Evolutionary conservation across 2,888 invertebrate genomes (phyloP), one percentile per base, ranked within the genome.

Genomic region (Oscheius sp.): DNA sequence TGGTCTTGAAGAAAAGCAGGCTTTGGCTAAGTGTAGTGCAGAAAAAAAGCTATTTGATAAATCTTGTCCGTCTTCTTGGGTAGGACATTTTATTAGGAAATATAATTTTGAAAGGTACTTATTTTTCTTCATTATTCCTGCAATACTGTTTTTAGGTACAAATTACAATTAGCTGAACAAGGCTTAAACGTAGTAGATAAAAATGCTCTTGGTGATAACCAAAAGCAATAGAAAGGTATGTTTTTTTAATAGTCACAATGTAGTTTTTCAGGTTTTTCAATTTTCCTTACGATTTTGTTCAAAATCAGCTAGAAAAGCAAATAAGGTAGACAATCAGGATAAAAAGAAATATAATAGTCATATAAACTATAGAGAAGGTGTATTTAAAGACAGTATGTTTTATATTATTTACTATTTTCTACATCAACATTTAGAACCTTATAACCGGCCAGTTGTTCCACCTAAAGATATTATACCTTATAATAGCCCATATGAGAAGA

Each of bases 81-180:
- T 86, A 16, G 81, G 75, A 35, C 86, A 86, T 75, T 86, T 86
- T 61, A 79, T 85, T 52, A 59, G 86, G 29, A 86, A 86, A 71
- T 78, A 85, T 76, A 78, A 84, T 61, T 86, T 84, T 75, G 85
- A 84, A 55, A 77, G 74, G 83, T 82, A 9, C 13, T 35, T 25
- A 18, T 35, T 6, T 69, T 25, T 18, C 23, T 41, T n/a, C 18
- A 12, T 49, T 71, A n/a, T n/a, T n/a, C n/a, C n/a, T n/a, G n/a
- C n/a, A n/a, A 52, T 43, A n/a, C 18, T 43, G 1, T 64, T 53
- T 78, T 56, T 49, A 80, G 83, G 59, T 86, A 85, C 78, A 86
- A 86, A 79, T 74, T 78, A 61, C 75, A 79, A 52, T 68, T 86
- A 25, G 72, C 80, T 0, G 79, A 76, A 46, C 77, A 84, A 74